These are phyloP conservation scores for Nycticorax nycticorax DNA, from an alignment of 2,113 vertebrate genomes.

Conservation along the genomic window DNA sequence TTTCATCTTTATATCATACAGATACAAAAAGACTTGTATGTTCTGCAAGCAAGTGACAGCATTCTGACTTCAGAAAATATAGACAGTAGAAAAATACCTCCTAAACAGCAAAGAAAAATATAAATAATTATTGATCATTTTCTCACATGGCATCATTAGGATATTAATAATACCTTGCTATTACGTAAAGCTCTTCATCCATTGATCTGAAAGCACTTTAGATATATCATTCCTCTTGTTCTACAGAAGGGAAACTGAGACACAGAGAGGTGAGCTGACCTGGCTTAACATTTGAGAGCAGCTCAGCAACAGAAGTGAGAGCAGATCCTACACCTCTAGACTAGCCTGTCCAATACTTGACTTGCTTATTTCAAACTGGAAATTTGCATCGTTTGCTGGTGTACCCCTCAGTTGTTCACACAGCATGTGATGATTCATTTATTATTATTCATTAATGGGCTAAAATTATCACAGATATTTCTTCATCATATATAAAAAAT, in stretches of 20 bases:
- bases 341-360: not conserved
- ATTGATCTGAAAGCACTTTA: slow-evolving; percentile 32
- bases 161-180: not conserved
- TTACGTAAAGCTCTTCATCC: not conserved
- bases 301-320: not conserved
- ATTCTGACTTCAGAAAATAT: not conserved
- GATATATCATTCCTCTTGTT: not conserved
- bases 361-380: not conserved
- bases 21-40: not conserved
- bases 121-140: slow-evolving; percentile 19
- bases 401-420: not conserved
- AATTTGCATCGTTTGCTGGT: not conserved
- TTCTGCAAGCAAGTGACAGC: slow-evolving; percentile 4
- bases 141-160: not conserved
- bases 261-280: not conserved
- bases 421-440: not conserved
- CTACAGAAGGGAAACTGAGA: not conserved
- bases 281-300: not conserved
- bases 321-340: not conserved
- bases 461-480: not conserved
- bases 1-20: slow-evolving; percentile 36
- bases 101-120: slow-evolving; percentile 9
- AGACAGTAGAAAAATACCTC: not conserved
- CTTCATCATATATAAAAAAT: not conserved
- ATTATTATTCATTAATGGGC: not conserved